Base-by-base conservation (phyloP, 2,888 invertebrate species). In the Dryomyza anilis region DNA sequence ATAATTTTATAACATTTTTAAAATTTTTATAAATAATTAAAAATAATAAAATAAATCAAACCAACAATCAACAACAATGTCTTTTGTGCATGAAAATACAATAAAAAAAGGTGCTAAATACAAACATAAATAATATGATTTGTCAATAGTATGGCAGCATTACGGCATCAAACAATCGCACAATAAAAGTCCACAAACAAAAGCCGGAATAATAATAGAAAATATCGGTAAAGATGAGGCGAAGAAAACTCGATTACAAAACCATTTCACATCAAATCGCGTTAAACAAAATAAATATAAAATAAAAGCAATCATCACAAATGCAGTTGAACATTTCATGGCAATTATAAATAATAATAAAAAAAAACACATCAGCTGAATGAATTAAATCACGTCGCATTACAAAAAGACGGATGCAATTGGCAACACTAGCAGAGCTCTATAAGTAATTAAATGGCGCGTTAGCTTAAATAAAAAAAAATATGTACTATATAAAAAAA, bases 231-330 rank as follows among this genome's bases (percentile, higher is more conserved):
- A 36, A 21, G 14, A 36, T 55, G 12, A 23, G n/a, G 6, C 55
- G 36, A 55, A 12, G 23, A 55, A 55, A 19, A 52, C 50, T 14
- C n/a, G n/a, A 55, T 50, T 50, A 50, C 48, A 23, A 50, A 50
- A 50, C 4, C 23, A 48, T 48, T 48, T 23, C 10, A 23, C 14
- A 48, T 23, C 27, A 50, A 21, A 21, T 23, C 10, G 25, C 14
- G 23, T 23, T 14, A 50, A 21, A 50, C 6, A 50, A 19, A 48
- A 48, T 21, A 16, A 21, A 50, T 23, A 8, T 23, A 8, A 50
- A 50, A 50, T 21, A 6, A 50, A 21, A 50, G 25, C 12, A 39
- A 39, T 39, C 39, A 39, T 4, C 39, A 39, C n/a, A n/a, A n/a
- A n/a, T n/a, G n/a, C n/a, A n/a, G n/a, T 39, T 3, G 39, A 39